Percentiles rank a stretch among this genome's conserved stretches.
phyloP scores from a whole-genome alignment of 2,888 invertebrate species.

The Phania funesta region DNA sequence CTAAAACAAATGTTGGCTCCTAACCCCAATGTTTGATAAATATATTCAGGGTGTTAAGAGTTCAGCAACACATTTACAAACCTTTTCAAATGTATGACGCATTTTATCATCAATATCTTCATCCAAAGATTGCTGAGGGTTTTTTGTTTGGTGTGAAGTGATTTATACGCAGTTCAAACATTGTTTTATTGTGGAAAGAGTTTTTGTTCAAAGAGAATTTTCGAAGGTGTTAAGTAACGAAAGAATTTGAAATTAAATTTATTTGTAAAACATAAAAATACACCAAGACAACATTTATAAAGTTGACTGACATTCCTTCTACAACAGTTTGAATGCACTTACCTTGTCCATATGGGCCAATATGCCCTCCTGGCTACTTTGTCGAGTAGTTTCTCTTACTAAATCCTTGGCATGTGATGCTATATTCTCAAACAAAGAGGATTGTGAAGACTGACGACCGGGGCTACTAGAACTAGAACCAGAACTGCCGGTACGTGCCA shows the following conservation, averaged over 20 bases:
- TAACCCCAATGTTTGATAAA: conserved; percentile 5
- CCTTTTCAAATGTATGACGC: conserved; percentile 89
- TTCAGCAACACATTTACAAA: conserved; percentile 79
- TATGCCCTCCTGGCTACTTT: conserved; percentile 93
- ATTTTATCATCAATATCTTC: conserved; percentile 82
- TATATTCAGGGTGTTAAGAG: conserved; percentile 15
- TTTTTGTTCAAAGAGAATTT: conserved; percentile 27
- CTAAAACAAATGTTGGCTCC: not conserved
- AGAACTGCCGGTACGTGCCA: conserved; percentile 85
- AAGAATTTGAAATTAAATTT: conserved; percentile 16
- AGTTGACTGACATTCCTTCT: conserved; percentile 44
- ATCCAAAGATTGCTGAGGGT: conserved; percentile 67
- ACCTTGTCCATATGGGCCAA: conserved; percentile 95
- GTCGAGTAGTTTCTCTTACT: conserved; percentile 92
- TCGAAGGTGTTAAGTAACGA: not conserved
- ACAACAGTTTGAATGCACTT: conserved; percentile 67
- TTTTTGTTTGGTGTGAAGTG: not conserved
- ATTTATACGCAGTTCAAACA: not conserved
- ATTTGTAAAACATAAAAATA: conserved; percentile 57
- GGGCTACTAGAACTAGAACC: conserved; percentile 82
- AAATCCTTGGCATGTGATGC: conserved; percentile 93
- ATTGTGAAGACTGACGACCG: conserved; percentile 88
- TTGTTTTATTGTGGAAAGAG: conserved; percentile 2
- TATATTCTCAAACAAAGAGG: conserved; percentile 92
- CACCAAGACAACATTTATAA: conserved; percentile 71